A percentile compares a stretch with the other conserved stretches of the same genome.
Conservation (phyloP, 2,797 vertebrate genomes). For the Ciconia nigra region DNA sequence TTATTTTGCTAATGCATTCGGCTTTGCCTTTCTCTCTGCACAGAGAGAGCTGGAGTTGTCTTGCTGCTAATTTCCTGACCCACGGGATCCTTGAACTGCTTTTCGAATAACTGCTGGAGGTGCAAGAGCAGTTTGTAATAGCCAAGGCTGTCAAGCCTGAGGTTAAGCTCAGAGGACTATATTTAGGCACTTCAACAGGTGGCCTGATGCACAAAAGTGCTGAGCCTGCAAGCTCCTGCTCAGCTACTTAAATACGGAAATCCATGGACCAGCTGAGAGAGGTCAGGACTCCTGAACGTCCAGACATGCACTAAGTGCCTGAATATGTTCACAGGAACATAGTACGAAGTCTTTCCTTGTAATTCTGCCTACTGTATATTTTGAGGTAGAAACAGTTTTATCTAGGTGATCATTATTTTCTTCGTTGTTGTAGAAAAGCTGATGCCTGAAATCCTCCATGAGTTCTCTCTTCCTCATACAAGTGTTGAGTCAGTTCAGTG, state of each 20-base stretch:
- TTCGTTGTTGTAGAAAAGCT: not conserved
- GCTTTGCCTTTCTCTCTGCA: not conserved
- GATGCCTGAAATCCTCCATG: not conserved
- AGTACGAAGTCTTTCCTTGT: not conserved
- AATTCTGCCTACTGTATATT: not conserved
- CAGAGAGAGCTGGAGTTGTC: not conserved
- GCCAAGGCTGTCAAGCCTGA: not conserved
- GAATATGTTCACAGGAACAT: not conserved
- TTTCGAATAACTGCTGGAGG: not conserved
- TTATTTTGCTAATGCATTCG: constrained; percentile 15
- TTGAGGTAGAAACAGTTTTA: not conserved
- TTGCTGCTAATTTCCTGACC: not conserved
- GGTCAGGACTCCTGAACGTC: not conserved
- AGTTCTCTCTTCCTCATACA: not conserved
- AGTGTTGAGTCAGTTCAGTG: fast-evolving
- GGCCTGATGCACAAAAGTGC: constrained; percentile 34
- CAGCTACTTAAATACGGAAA: constrained; percentile 54
- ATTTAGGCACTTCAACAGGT: constrained; percentile 60
- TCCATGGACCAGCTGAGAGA: constrained; percentile 14
- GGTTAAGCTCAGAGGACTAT: constrained; percentile 25
- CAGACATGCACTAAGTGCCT: not conserved
- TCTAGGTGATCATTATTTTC: not conserved
- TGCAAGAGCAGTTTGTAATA: not conserved
- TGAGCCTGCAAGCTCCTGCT: constrained; percentile 46
- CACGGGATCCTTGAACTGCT: not conserved